Conservation (phyloP, 2,113 vertebrate species). For the Ploceus nigricollis region DNA sequence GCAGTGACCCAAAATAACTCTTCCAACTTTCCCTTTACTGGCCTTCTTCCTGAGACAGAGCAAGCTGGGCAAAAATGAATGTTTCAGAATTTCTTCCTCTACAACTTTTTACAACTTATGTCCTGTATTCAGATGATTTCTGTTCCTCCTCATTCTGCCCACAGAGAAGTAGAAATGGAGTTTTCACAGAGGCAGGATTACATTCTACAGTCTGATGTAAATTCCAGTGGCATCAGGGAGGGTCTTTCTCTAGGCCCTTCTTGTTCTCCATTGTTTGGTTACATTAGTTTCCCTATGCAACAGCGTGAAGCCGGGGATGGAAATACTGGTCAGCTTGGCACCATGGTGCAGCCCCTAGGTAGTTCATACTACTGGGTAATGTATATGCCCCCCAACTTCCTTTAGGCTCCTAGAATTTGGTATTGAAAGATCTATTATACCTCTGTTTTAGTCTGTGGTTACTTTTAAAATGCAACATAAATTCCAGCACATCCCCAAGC, state of each 20-base stretch:
- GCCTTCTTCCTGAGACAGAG: background rate
- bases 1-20: background rate
- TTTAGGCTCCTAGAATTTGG: background rate
- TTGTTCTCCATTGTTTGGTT: background rate
- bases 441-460: background rate
- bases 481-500: background rate
- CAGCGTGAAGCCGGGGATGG: rapidly evolving
- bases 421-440: background rate
- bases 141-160: background rate
- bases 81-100: background rate
- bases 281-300: background rate
- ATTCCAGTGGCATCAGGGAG: background rate
- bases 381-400: background rate
- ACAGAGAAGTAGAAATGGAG: background rate
- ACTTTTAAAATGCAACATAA: background rate
- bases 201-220: background rate
- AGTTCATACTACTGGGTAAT: background rate
- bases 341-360: background rate
- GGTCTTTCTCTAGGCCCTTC: background rate
- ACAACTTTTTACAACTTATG: background rate
- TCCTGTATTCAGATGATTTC: background rate
- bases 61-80: background rate
- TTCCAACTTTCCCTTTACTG: rapidly evolving
- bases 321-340: background rate
- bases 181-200: background rate